Base-by-base conservation (phyloP, 2,113 vertebrate species). In the Sigmodon hispidus region DNA sequence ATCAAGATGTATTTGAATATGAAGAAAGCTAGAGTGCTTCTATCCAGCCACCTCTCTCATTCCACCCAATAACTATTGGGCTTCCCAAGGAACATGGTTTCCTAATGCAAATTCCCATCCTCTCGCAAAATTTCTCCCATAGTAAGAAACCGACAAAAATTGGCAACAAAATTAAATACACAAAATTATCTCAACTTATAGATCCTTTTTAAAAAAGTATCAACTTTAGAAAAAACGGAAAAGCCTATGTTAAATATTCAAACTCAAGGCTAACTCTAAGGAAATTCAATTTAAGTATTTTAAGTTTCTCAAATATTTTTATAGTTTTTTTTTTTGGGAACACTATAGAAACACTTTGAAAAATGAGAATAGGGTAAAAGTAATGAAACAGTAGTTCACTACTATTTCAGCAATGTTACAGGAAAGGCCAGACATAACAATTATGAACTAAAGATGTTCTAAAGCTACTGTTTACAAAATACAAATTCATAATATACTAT, bases 231-330 rank as follows among this genome's bases (percentile, higher is more conserved):
- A 50, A 72, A 11, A 77, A 29, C 31, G 36, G 76, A 40, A 5
- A 73, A 85, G 63, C 48, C 80, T 75, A 84, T 69, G 92, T 7
- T 11, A 5, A 89, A 52, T 34, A 72, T 29, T 83, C 80, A 61
- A 83, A 61, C 29, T 61, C 80, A 87, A 50, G 4, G 12, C 17
- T 26, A 15, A 86, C 73, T 76, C 15, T 36, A n/a, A 21, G 83
- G 22, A 95, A 92, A 93, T 72, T 85, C 16, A 77, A 79, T 73
- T 94, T 91, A 50, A 10, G 70, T 67, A 89, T 86, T 70, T 91
- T 76, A 77, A 40, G 69, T 40, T 75, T 92, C 86, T 34, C 83
- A 85, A 48, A 65, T 67, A 85, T 65, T 85, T 63, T 96, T 88
- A 88, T 43, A 4, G 83, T 29, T 19, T 93, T 76, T 24, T 96